Base-by-base conservation (phyloP, 2,888 invertebrate species). In the Melinaea marsaeus region DNA sequence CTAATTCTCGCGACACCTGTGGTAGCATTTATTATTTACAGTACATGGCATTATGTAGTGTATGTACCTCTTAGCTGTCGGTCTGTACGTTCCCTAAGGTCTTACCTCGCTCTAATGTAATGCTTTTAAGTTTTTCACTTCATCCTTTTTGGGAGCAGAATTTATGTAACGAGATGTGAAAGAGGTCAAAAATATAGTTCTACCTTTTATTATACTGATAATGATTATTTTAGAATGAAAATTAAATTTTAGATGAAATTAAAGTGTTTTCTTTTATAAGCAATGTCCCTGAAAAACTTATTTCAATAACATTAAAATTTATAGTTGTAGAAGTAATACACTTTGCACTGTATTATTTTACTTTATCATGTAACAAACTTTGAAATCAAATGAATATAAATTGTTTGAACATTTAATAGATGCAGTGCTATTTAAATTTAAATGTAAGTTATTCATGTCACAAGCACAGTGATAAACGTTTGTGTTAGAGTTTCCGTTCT, bases 1-100 rank as follows among this genome's bases (percentile, higher is more conserved):
- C 58, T 57, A 61, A 32, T 64, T 64, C 60, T 3, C 63, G 33
- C 34, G 37, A 58, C 42, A 60, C 60, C 60, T 60, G 63, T 56
- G 60, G 55, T 33, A 60, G 55, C 57, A 55, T 61, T 7, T 47
- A 61, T 64, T 64, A 64, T 61, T 58, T 55, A 48, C 57, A 33
- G 32, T 55, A 60, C 60, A 46, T 46, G 32, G 13, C 32, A 11
- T 32, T 32, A 51, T 51, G 32, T 51, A 51, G 9, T 32, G 9
- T 11, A 51, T 3, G 11, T 51, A 51, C 32, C 4, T 51, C 51
- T 51, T 32, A 32, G 9, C 32, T 32, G 32, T 32, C 51, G 32
- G 32, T 51, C 51, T 51, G 51, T 51, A 6, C 4, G 51, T 11
- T 51, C 51, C n/a, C 32, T n/a, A 32, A 32, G 51, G 51, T 51